Percentiles rank a stretch among this genome's conserved stretches.
These are phyloP conservation scores for Agrochola litura DNA, from an alignment of 2,888 invertebrate species.

Conservation along the genomic window DNA sequence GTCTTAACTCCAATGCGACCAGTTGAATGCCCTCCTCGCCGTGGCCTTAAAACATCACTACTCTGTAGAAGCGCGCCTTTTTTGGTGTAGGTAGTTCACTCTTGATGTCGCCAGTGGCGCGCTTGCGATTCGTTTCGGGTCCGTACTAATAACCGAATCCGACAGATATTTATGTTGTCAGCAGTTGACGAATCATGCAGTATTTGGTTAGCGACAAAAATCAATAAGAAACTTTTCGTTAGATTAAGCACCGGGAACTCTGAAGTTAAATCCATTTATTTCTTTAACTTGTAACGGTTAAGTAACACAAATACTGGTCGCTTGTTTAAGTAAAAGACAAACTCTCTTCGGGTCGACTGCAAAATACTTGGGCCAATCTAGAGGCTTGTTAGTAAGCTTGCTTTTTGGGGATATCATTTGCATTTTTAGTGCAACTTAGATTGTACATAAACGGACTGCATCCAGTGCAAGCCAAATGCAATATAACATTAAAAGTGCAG, in stretches of 20 bases:
- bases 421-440: conserved; percentile 26
- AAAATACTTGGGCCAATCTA: conserved; percentile 46
- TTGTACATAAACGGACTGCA: conserved; percentile 2
- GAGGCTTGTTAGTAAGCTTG: conserved; percentile 34
- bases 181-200: not conserved
- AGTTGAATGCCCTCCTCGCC: no score
- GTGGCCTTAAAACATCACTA: no score
- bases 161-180: not conserved
- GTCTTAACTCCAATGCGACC: no score
- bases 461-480: not conserved
- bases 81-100: no score
- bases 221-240: conserved; percentile 42
- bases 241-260: conserved; percentile 32
- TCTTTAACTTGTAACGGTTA: conserved; percentile 62
- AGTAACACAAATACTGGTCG: conserved; percentile 61
- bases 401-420: conserved; percentile 41
- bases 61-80: no score
- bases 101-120: no score
- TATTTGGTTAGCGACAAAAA: conserved; percentile 31
- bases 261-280: conserved; percentile 56
- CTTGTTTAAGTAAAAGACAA: conserved; percentile 52
- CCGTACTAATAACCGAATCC: no score
- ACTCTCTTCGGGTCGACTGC: conserved; percentile 40
- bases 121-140: no score
- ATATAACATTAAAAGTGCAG: not conserved